Evolutionary conservation across 2,113 vertebrate species (phyloP), one percentile per base, ranked within the genome.

Genomic region (Pteropus alecto): DNA sequence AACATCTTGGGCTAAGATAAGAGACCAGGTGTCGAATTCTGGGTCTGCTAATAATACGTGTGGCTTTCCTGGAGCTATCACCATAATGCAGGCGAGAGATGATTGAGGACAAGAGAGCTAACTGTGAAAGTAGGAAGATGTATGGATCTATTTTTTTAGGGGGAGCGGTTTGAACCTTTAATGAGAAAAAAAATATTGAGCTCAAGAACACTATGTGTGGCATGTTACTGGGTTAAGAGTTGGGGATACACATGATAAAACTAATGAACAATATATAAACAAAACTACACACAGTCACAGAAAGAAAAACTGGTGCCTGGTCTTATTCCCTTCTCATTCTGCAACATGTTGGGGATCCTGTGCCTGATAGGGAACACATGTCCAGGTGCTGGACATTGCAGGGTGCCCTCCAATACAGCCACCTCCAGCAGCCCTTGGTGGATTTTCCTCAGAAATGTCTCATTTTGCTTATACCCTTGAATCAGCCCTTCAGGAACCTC

Each of bases 311-410:
- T 7, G 68, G 51, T 5, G 54, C 26, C 63, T 18, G 77, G 63
- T 58, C 85, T 96, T 91, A 97, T 98, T 95, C 99, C 99, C 0
- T 99, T 99, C 43, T 99, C 99, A 1, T 98, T 99, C 92, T 99
- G 98, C 90, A 99, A 98, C 99, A 99, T 99, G 98, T 99, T 99
- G 93, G 99, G 99, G 97, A 99, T 99, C 48, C 99, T 99, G 96
- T 98, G 99, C 51, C 99, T 98, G 97, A 99, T 99, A 16, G 99
- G 99, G 86, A 99, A 99, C 97, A 99, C 98, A 63, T 98, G 98
- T 33, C 99, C 99, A 0, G 99, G 99, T 54, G 99, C 99, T 0
- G 99, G 99, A 92, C 99, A 99, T 71, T 99, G 98, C 94, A 99
- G 98, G 15, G 98, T 98, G 28, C 99, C 99, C 96, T 99, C 99